Percentiles rank a stretch among this genome's conserved stretches.
Conservation (phyloP, 2,113 vertebrate species). For the Siniperca knerii region DNA sequence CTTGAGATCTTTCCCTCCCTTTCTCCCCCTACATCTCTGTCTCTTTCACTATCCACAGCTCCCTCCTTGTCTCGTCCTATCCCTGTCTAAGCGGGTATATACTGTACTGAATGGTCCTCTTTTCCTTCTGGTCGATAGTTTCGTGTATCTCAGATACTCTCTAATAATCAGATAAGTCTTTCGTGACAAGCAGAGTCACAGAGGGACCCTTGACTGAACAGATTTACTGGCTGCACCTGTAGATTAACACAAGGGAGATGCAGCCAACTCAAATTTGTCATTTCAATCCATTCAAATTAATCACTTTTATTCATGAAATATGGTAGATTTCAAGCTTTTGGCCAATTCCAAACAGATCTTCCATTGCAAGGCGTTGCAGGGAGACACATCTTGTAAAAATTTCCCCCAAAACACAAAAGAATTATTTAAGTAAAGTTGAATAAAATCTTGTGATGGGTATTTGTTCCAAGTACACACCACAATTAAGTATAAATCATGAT, state of each 20-base stretch:
- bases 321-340: conserved; percentile 7
- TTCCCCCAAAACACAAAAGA: neutral
- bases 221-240: conserved; percentile 53
- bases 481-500: neutral
- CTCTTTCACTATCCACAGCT: conserved; percentile 8
- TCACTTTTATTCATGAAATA: conserved; percentile 14
- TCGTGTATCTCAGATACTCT: neutral
- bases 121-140: neutral
- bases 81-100: neutral
- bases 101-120: neutral
- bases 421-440: neutral
- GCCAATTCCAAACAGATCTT: neutral
- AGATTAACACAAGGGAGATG: conserved; percentile 19
- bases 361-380: neutral
- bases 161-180: conserved; percentile 40
- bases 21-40: conserved; percentile 10
- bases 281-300: conserved; percentile 12
- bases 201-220: conserved; percentile 17
- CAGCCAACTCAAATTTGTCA: conserved; percentile 33
- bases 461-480: neutral
- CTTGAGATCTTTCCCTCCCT: conserved; percentile 51
- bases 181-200: conserved; percentile 33
- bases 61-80: conserved; percentile 17
- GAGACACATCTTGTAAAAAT: neutral
- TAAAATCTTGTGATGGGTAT: neutral